Evolutionary conservation across 2,797 vertebrate genomes (phyloP), one percentile per base, ranked within the genome.

Genomic region (Gymnopithys bicolor): DNA sequence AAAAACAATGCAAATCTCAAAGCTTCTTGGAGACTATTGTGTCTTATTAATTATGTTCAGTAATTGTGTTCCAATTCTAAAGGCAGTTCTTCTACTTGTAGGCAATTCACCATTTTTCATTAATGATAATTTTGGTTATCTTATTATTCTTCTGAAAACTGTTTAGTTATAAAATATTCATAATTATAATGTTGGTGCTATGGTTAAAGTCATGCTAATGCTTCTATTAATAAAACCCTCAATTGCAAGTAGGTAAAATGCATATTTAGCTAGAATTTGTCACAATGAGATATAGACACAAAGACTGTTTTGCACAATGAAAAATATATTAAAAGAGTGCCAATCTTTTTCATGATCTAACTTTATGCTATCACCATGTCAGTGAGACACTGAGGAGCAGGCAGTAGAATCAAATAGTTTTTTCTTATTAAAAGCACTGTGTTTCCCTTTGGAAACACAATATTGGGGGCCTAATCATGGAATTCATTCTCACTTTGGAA

Each of bases 41-140:
- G 52, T 77, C 86, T 96, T 95, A 80, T 62, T 96, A 97, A 97
- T 97, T 97, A 94, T 68, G 92, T 91, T 97, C 76, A 51, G 93
- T 95, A 90, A 93, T 77, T 39, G 48, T 43, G 56, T 84, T 87
- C 85, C 56, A 89, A 27, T 95, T 94, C 73, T 24, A 56, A 94
- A 94, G 63, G 22, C n/a, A 86, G 67, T 89, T 94, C 69, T 94
- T 33, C 52, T 84, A 18, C 76, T 88, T 73, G 76, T 51, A 49
- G 51, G n/a, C 64, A 89, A 88, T 70, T 79, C 35, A 30, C 51
- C 17, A 3, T 30, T 60, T 67, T 92, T 91, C 89, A 39, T 93
- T 93, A 89, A 91, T 91, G 90, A 64, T 67, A 70, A 71, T 74
- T 86, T 71, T 64, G 28, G 33, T 74, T 91, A 81, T 88, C 86